phyloP scores from a whole-genome alignment of 2,113 vertebrate species.

The Melanotaenia duboulayi region DNA sequence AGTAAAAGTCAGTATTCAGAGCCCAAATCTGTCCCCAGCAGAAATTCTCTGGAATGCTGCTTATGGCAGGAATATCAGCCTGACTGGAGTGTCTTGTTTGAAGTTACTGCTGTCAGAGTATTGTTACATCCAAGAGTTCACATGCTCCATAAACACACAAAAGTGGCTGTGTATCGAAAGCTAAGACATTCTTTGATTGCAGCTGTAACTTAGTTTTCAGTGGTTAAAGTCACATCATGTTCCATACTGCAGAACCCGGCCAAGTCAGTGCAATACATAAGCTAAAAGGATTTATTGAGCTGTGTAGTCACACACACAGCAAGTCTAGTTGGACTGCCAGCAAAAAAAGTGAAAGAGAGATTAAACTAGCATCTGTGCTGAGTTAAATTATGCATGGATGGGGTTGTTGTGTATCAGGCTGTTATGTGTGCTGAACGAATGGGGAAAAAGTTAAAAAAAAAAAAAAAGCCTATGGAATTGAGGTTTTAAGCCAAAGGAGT shows the following conservation, averaged over 20 bases:
- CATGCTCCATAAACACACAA: neutral
- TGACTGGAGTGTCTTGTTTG: neutral
- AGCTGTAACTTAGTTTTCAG: slow-evolving; percentile 5
- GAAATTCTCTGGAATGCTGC: neutral
- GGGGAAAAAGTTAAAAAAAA: slow-evolving; percentile 40
- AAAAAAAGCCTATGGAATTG: slow-evolving; percentile 28
- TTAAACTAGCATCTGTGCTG: slow-evolving; percentile 36
- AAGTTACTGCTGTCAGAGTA: neutral
- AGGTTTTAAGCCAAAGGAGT: slow-evolving; percentile 12
- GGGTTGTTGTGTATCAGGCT: slow-evolving; percentile 44
- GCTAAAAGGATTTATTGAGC: slow-evolving; percentile 28
- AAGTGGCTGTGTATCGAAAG: neutral
- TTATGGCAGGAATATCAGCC: neutral
- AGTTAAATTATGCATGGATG: slow-evolving; percentile 44
- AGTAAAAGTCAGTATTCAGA: neutral
- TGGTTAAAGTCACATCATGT: neutral
- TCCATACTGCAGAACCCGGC: slow-evolving; percentile 1
- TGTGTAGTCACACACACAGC: slow-evolving; percentile 42
- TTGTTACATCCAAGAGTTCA: neutral
- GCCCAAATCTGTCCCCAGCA: neutral
- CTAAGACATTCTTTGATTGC: slow-evolving; percentile 4
- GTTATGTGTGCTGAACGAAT: slow-evolving; percentile 35
- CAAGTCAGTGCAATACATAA: slow-evolving; percentile 11
- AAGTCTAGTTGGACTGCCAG: slow-evolving; percentile 38
- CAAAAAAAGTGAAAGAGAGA: slow-evolving; percentile 8